phyloP scores from a whole-genome alignment of 2,113 vertebrate species.

The Pelusios castaneus region DNA sequence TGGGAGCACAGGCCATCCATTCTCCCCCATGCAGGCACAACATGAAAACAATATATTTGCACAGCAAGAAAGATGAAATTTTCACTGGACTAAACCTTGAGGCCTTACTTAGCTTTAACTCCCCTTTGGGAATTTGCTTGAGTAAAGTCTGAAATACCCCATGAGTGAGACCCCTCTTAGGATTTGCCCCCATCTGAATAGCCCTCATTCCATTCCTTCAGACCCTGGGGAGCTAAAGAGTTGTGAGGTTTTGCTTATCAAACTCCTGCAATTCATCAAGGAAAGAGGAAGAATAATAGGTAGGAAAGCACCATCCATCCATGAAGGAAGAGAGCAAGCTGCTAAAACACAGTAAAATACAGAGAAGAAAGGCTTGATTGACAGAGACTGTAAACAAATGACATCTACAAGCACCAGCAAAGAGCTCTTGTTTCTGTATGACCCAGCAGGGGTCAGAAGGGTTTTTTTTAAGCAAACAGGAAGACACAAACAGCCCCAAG shows the following conservation, averaged over 20 bases:
- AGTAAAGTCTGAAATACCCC: not conserved
- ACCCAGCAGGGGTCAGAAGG: not conserved
- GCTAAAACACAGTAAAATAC: not conserved
- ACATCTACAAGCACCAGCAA: rapidly evolving
- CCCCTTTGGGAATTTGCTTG: not conserved
- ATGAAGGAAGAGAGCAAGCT: not conserved
- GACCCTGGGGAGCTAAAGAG: not conserved
- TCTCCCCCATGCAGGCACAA: not conserved
- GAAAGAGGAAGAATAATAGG: not conserved
- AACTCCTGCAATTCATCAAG: not conserved
- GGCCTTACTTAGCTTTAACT: not conserved
- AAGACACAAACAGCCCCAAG: conserved; percentile 20
- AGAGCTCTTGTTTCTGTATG: not conserved
- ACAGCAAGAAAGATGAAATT: not conserved
- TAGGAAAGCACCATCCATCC: not conserved
- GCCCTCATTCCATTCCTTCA: not conserved
- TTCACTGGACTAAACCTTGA: not conserved
- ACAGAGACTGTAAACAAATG: not conserved
- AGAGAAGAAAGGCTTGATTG: not conserved
- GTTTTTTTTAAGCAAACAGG: not conserved
- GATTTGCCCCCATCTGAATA: not conserved
- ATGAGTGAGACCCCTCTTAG: not conserved
- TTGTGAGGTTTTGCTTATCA: not conserved
- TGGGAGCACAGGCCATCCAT: not conserved
- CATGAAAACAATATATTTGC: not conserved